A percentile compares a stretch with the other conserved stretches of the same genome.
These are phyloP conservation scores for Nephrotoma guestfalica DNA, from an alignment of 2,888 invertebrate genomes.

Conservation along the genomic window DNA sequence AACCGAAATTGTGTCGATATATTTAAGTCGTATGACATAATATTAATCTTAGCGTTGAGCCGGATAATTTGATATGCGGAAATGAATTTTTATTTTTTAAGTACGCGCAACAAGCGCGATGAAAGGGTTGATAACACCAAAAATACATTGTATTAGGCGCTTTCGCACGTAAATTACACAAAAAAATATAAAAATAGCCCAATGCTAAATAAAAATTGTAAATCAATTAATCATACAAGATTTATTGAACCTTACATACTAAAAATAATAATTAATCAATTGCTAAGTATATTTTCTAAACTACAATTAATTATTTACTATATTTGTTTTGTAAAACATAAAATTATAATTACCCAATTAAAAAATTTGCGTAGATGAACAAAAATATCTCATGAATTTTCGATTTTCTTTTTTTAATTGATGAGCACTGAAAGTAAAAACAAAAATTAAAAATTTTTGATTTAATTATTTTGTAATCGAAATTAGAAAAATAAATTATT, in stretches of 20 bases:
- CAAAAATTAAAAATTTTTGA: neutral
- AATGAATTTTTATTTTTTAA: neutral
- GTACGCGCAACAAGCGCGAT: neutral
- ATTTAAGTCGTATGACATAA: neutral
- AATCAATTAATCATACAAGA: neutral
- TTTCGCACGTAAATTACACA: neutral
- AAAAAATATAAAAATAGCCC: neutral
- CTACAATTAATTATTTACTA: neutral
- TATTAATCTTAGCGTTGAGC: neutral
- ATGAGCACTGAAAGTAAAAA: neutral
- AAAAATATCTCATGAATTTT: neutral
- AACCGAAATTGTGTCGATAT: neutral
- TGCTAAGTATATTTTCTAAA: neutral
- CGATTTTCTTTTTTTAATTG: neutral
- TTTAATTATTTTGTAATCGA: neutral
- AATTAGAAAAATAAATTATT: neutral
- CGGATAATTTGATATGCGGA: neutral
- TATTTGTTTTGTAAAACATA: neutral
- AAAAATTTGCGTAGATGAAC: neutral
- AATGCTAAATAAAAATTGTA: neutral
- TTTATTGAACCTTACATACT: neutral
- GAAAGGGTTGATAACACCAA: neutral
- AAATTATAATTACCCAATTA: neutral
- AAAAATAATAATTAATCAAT: neutral
- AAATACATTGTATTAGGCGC: no score